phyloP scores from a whole-genome alignment of 1,140 invertebrate genomes.

The Hylaeus volcanicus region DNA sequence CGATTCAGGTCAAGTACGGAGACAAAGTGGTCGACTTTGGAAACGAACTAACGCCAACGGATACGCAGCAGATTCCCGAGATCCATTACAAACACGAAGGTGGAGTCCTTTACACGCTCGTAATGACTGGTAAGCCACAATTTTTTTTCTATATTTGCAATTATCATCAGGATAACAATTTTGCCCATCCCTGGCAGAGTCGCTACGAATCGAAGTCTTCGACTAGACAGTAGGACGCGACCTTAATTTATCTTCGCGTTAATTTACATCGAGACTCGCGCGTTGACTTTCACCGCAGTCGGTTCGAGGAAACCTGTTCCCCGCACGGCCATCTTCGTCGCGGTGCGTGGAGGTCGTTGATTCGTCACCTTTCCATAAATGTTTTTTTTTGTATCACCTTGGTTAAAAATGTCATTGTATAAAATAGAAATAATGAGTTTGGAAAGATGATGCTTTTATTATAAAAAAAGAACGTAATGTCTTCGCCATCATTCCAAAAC shows the following conservation, averaged over 20 bases:
- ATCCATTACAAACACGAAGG: constrained; percentile 80
- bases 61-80: constrained; percentile 75
- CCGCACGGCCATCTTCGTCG: not conserved
- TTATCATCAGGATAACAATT: too few species aligned
- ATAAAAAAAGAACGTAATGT: too few species aligned
- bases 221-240: not conserved
- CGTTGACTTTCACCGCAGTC: constrained; percentile 55
- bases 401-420: too few species aligned
- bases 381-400: too few species aligned
- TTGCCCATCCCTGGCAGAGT: too few species aligned
- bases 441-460: too few species aligned
- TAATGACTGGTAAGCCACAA: constrained; percentile 81
- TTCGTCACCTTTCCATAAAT: not conserved
- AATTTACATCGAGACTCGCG: not conserved
- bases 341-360: not conserved
- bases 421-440: too few species aligned
- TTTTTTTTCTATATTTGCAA: too few species aligned
- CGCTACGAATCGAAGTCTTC: not conserved
- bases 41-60: constrained; percentile 81
- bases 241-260: not conserved
- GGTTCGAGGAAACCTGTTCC: constrained; percentile 56
- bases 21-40: constrained; percentile 78
- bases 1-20: constrained; percentile 76
- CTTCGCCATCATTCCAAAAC: too few species aligned
- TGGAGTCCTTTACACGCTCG: constrained; percentile 83